A percentile compares a stretch with the other conserved stretches of the same genome.
Evolutionary conservation across 30 jellyfish, hydroid and myxozoan genomes (phyloP).

Genomic region (Aurelia aurita): DNA sequence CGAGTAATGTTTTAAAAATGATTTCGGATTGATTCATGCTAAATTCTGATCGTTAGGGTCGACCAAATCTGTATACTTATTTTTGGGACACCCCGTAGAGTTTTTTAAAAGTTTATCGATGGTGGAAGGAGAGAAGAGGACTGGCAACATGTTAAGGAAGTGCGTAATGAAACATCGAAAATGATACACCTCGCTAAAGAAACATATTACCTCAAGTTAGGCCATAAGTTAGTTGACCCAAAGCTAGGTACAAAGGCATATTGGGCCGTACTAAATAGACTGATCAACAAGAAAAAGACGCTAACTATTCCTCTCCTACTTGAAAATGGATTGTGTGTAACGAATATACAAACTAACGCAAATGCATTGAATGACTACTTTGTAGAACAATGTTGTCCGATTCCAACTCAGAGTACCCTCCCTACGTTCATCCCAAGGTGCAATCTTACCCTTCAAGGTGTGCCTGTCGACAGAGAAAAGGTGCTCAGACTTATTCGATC

Average conservation of each 20-base stretch:
- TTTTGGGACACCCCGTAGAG: too few relatives aligned
- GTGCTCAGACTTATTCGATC: conserved; percentile 12
- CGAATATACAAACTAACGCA: not conserved
- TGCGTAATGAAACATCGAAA: conserved; percentile 19
- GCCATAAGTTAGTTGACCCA: conserved; percentile 25
- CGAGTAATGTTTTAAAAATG: too few relatives aligned
- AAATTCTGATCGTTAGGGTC: too few relatives aligned
- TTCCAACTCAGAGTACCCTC: not conserved
- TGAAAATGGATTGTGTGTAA: conserved; percentile 1
- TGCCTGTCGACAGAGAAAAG: not conserved
- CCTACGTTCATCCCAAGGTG: not conserved
- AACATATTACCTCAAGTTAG: conserved; percentile 6
- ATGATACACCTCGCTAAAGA: conserved; percentile 15
- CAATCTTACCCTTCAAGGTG: not conserved
- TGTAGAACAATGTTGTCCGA: not conserved
- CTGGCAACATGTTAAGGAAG: conserved; percentile 25
- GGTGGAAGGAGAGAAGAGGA: conserved; percentile 43
- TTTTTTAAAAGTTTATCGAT: not conserved
- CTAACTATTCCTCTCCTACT: conserved; percentile 11
- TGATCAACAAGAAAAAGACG: not conserved
- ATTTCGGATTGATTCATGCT: too few relatives aligned
- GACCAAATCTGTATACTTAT: too few relatives aligned
- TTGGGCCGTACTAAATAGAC: conserved; percentile 24
- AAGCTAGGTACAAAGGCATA: conserved; percentile 24
- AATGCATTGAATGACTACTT: not conserved